These are phyloP conservation scores for Carpatolechia fugitivella DNA, from an alignment of 2,888 invertebrate genomes.

Conservation along the genomic window DNA sequence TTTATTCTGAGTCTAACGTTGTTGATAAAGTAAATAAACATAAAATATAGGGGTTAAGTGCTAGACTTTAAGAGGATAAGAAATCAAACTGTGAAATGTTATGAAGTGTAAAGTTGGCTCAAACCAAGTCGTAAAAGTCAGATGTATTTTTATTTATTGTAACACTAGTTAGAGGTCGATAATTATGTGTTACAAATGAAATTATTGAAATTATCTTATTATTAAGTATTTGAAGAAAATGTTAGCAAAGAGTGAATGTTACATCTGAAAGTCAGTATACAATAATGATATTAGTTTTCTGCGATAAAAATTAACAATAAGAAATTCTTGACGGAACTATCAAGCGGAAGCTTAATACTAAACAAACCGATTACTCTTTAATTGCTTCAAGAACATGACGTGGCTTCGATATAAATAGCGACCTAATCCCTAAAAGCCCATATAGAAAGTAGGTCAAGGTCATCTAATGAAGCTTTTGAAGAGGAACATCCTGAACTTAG, in stretches of 20 bases:
- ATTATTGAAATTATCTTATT: too few species aligned
- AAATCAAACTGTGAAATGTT: not conserved
- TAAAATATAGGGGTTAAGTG: too few species aligned
- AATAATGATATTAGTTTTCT: too few species aligned
- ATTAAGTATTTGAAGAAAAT: too few species aligned
- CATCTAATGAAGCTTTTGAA: slow-evolving; percentile 39
- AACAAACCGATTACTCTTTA: slow-evolving; percentile 4
- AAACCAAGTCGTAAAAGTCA: not conserved
- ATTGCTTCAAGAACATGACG: slow-evolving; percentile 10
- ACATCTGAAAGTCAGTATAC: too few species aligned
- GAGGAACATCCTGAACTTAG: slow-evolving; percentile 17
- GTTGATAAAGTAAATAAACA: too few species aligned
- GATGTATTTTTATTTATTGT: not conserved
- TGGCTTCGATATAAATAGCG: slow-evolving; percentile 20
- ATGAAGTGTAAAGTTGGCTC: not conserved
- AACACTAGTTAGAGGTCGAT: too few species aligned
- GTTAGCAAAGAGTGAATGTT: too few species aligned
- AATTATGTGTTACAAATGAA: too few species aligned
- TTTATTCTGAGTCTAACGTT: too few species aligned
- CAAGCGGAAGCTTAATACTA: not conserved
- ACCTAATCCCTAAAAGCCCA: slow-evolving; percentile 22
- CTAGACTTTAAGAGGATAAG: too few species aligned
- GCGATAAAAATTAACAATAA: not conserved
- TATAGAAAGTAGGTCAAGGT: slow-evolving; percentile 65
- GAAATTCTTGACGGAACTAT: not conserved